Base-by-base conservation (phyloP, 2,888 invertebrate genomes). In the Phania funesta region DNA sequence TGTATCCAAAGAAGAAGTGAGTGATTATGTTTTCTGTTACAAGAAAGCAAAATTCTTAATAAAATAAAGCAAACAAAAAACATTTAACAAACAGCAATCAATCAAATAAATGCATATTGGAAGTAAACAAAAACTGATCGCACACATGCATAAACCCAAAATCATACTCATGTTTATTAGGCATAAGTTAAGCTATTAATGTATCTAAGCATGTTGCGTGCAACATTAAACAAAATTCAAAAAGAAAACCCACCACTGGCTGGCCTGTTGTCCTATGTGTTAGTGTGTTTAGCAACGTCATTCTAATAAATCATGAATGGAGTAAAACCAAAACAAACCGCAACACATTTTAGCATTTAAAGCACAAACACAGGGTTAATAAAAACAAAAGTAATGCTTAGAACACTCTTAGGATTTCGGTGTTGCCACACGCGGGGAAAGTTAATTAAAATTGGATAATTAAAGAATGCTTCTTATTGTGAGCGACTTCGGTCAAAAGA, bases 311-410 rank as follows among this genome's bases (percentile, higher is more conserved):
- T 78, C 70, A 78, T 78, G 70, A 78, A 75, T 82, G 52, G 78
- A 52, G 50, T 60, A 46, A 82, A 77, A 77, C 81, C 77, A 64
- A 82, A 82, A 82, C 78, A 70, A 82, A 82, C 78, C 82, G 58
- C 82, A 78, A 82, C 74, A 82, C 70, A 78, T 78, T 82, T 78
- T 75, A 78, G 82, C 82, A 75, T 70, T 82, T 78, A 75, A 60
- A 56, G 65, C 65, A 64, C 58, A 78, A 78, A 78, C 65, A 70
- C 65, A 70, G 50, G 78, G 70, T 78, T 68, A 74, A 78, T 70
- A 70, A 78, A 77, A 64, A 48, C 71, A 71, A 76, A 77, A 68
- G 60, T 62, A 52, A 70, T 74, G 64, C 44, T 82, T 74, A 78
- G 78, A 65, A 52, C 73, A 68, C 73, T n/a, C n/a, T n/a, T n/a